Evolutionary conservation across 2,113 vertebrate species (phyloP).

Genomic region (Chaenocephalus aceratus): DNA sequence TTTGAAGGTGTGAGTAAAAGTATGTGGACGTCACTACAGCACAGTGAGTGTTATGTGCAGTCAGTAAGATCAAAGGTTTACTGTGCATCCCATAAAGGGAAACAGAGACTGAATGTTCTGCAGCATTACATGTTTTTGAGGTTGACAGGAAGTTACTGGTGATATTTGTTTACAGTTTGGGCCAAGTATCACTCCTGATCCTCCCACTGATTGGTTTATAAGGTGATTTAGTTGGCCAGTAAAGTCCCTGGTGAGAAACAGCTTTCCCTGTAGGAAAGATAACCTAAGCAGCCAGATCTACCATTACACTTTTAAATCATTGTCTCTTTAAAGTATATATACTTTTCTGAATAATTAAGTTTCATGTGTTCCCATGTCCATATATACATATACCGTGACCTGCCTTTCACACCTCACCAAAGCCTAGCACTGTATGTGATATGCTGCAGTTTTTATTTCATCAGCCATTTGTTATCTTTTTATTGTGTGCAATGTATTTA

Average conservation of each 20-base stretch:
- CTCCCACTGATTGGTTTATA: neutral
- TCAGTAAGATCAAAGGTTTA: neutral
- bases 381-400: neutral
- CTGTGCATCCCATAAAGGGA: neutral
- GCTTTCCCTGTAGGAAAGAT: neutral
- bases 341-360: neutral
- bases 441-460: neutral
- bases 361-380: neutral
- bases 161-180: neutral
- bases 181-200: neutral
- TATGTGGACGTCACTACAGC: neutral
- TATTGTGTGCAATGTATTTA: neutral
- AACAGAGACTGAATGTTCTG: neutral
- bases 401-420: neutral
- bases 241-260: neutral
- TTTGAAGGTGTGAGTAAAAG: conserved; percentile 11
- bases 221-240: neutral
- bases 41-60: conserved; percentile 9
- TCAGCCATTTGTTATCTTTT: neutral
- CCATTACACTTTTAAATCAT: neutral
- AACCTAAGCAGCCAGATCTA: neutral
- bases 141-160: neutral
- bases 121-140: neutral
- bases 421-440: neutral
- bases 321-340: neutral